Base-by-base conservation (phyloP, 2,888 invertebrate genomes). In the Melanostoma scalare region DNA sequence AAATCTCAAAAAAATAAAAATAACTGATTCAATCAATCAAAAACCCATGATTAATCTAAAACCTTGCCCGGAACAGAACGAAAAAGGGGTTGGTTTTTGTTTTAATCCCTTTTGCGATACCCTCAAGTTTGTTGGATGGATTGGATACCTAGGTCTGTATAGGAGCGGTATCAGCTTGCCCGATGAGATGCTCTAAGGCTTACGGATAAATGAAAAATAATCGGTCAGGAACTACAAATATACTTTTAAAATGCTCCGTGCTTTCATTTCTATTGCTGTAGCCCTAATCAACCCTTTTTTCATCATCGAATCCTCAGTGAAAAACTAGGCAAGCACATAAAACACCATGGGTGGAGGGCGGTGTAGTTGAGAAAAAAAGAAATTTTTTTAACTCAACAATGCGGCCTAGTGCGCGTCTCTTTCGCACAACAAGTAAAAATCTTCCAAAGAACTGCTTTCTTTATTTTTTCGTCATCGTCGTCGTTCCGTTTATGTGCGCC, bases 11-110 rank as follows among this genome's bases (percentile, higher is more conserved):
- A 71, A 82, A 20, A 20, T 20, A 20, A 20, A 20, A 20, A 20
- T 20, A 82, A 63, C 77, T 77, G 82, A 82, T 82, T 82, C 82
- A 82, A 82, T 82, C 82, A 82, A 82, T 82, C 82, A 82, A 82
- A 82, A 82, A 77, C 82, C 82, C 82, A 77, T 82, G 82, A 82
- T 82, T 82, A 82, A 82, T 82, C 82, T 82, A 82, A 82, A 82
- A 82, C 82, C 77, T 74, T 63, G 58, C 73, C 63, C 68, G 72
- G 71, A 61, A 78, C 71, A 56, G 33, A 6, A 10, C 10, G 33
- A 44, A 46, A 71, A 48, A 82, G 58, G 82, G 82, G 77, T 77
- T 73, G 53, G 65, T 65, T 75, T 74, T 72, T 82, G 71, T 82
- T 81, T 76, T 76, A 68, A 55, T 76, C 48, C 72, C 50, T 68